Conservation (phyloP, 2,888 invertebrate genomes). For the Molanna angustata region DNA sequence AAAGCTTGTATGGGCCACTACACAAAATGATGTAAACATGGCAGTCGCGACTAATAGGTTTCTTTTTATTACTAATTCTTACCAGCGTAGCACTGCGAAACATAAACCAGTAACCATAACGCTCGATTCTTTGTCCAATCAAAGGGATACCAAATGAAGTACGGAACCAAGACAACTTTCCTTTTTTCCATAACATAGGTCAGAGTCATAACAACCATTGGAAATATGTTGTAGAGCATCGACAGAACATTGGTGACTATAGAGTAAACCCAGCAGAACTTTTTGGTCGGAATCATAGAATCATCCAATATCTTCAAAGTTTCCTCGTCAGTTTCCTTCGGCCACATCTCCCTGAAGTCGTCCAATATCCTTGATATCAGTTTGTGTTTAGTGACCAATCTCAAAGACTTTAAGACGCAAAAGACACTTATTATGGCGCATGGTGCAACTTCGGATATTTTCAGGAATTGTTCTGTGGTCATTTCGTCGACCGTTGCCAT, state of each 20-base stretch:
- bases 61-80: too few relatives aligned
- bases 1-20: too few relatives aligned
- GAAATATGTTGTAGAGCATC: slow-evolving; percentile 27
- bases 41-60: too few relatives aligned
- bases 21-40: too few relatives aligned
- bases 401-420: slow-evolving; percentile 20
- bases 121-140: slow-evolving; percentile 15
- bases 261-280: slow-evolving; percentile 22
- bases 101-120: slow-evolving; percentile 19
- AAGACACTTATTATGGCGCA: slow-evolving; percentile 21
- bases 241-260: slow-evolving; percentile 24
- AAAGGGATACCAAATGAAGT: slow-evolving; percentile 29
- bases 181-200: slow-evolving; percentile 8
- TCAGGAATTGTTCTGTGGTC: slow-evolving; percentile 14
- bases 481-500: slow-evolving; percentile 4
- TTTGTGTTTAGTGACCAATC: slow-evolving; percentile 12
- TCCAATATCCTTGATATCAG: slow-evolving; percentile 14
- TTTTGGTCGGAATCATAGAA: slow-evolving; percentile 21
- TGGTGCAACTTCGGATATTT: slow-evolving; percentile 23
- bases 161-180: slow-evolving; percentile 20
- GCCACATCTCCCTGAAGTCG: slow-evolving; percentile 22
- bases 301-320: slow-evolving; percentile 11
- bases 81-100: slow-evolving; percentile 28
- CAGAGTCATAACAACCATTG: slow-evolving; percentile 20
- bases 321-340: slow-evolving; percentile 11